Conservation (phyloP, 2,797 vertebrate genomes). For the Hyperoplus lanceolatus region DNA sequence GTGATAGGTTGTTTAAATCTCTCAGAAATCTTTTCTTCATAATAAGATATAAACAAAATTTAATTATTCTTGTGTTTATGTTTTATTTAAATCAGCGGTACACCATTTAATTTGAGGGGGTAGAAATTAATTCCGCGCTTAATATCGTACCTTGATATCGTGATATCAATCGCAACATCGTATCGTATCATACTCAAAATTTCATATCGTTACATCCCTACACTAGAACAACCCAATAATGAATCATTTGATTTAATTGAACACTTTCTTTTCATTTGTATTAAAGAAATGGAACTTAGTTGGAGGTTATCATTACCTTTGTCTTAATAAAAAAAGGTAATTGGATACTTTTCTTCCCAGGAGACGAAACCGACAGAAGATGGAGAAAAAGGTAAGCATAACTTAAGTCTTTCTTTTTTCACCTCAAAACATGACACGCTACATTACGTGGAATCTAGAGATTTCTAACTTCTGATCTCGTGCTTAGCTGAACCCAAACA, state of each 20-base stretch:
- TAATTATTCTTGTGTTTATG: too few relatives aligned
- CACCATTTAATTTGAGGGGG: too few relatives aligned
- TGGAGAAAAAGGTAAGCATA: slow-evolving; percentile 70
- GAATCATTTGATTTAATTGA: not conserved
- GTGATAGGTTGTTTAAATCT: too few relatives aligned
- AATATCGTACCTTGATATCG: too few relatives aligned
- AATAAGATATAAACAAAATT: too few relatives aligned
- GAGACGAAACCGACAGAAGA: slow-evolving; percentile 60
- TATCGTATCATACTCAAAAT: too few relatives aligned
- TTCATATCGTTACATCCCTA: too few relatives aligned
- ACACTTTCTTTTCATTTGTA: not conserved
- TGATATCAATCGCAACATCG: too few relatives aligned
- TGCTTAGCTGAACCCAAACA: slow-evolving; percentile 72
- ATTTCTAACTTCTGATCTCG: not conserved
- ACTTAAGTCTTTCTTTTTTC: not conserved
- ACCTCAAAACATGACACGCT: not conserved
- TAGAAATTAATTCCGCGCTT: too few relatives aligned
- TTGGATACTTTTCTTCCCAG: slow-evolving; percentile 45
- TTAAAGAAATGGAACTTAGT: not conserved
- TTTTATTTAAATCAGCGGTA: too few relatives aligned
- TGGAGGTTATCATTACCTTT: not conserved
- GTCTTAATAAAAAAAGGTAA: slow-evolving; percentile 6
- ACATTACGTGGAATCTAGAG: fast-evolving
- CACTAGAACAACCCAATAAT: too few relatives aligned
- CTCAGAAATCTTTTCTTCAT: too few relatives aligned